These are phyloP conservation scores for Cryptus armator DNA, from an alignment of 2,888 invertebrate genomes.

Conservation along the genomic window DNA sequence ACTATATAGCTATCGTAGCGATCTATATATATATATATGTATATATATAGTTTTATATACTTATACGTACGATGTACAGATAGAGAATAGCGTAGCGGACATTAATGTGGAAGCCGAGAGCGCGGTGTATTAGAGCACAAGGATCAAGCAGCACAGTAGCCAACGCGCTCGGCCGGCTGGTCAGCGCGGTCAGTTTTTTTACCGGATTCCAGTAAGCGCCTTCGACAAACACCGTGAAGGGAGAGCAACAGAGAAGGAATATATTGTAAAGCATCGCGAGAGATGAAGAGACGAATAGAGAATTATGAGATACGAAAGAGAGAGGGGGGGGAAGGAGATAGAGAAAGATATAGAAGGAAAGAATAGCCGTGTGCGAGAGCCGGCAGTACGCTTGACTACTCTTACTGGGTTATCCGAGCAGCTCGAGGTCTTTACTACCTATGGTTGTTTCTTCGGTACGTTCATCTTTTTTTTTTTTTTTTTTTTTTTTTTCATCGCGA, in stretches of 20 bases:
- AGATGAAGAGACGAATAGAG: conserved; percentile 54
- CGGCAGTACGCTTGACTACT: conserved; percentile 75
- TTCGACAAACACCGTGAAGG: conserved; percentile 81
- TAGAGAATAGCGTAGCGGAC: conserved; percentile 26
- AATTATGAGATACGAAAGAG: conserved; percentile 60
- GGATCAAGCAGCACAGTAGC: conserved; percentile 79
- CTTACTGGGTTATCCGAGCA: conserved; percentile 79
- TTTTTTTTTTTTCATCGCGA: conserved; percentile 12
- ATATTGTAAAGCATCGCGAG: conserved; percentile 45
- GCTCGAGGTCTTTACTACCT: conserved; percentile 70
- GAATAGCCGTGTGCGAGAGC: conserved; percentile 58
- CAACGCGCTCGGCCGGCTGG: conserved; percentile 80
- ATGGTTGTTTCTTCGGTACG: conserved; percentile 62
- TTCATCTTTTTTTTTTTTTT: conserved; percentile 35
- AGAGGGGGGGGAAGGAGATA: conserved; percentile 31
- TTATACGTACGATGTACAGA: conserved; percentile 2
- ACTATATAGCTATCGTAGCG: background rate
- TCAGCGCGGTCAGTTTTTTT: conserved; percentile 81
- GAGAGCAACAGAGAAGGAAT: conserved; percentile 52
- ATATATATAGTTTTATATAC: background rate
- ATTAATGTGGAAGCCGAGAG: conserved; percentile 12
- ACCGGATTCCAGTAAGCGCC: conserved; percentile 83
- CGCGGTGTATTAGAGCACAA: conserved; percentile 48
- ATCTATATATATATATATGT: background rate
- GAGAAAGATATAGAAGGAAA: conserved; percentile 28